Base-by-base conservation (phyloP, 2,888 invertebrate genomes). In the Acleris laterana region DNA sequence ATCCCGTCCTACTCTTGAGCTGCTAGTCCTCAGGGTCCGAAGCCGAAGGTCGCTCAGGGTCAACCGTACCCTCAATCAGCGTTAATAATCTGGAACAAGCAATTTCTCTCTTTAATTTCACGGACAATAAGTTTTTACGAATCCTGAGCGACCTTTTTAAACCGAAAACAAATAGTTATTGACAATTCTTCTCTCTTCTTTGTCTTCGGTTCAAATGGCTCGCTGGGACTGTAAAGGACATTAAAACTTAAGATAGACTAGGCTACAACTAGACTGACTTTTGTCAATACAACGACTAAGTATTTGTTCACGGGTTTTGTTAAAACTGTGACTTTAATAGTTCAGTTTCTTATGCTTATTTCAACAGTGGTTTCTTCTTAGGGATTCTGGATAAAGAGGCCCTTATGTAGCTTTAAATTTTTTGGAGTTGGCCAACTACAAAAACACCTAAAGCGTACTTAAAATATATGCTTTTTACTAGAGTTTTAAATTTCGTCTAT, bases 21-120 rank as follows among this genome's bases (percentile, higher is more conserved):
- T 38, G 46, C 46, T 46, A 19, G 62, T 25, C 53, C 59, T 48
- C 46, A 53, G 62, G 60, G 71, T 72, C 72, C 74, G 77, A 46
- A 46, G 46, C 72, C 75, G 85, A 80, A 86, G 87, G 84, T 91
- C 92, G 90, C 92, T 92, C 92, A 92, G 86, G 88, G 82, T 85
- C 88, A 81, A 76, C 82, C 79, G 80, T 74, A 83, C 88, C 89
- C 88, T 91, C 90, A 92, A 83, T 91, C 92, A 81, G 90, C 89
- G 80, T 88, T 92, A 79, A 92, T 74, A 79, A 92, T 91, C 92
- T 93, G 92, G 89, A 93, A 93, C 92, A 93, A 93, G 86, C 79
- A 92, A 90, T 87, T 85, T 87, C 82, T 88, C 85, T 87, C 79
- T 87, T 89, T 86, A 88, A 84, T 84, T 82, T 73, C 78, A 76